phyloP scores from a whole-genome alignment of 2,888 invertebrate genomes.

The Apodemia hepburni region DNA sequence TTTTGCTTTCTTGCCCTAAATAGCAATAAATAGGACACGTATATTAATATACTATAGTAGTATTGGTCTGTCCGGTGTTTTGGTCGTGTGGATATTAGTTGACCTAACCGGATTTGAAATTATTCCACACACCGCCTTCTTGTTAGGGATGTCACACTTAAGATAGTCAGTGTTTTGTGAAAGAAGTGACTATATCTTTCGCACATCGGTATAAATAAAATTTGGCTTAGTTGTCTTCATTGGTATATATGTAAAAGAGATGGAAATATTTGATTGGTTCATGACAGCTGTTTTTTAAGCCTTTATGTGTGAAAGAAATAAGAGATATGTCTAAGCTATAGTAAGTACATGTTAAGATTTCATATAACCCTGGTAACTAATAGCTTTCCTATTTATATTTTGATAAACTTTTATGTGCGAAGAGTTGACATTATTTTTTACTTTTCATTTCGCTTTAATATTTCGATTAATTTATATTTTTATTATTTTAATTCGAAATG shows the following conservation, averaged over 20 bases:
- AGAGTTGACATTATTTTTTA: too few relatives aligned
- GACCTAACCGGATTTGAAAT: slow-evolving; percentile 14
- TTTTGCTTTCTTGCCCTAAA: background rate
- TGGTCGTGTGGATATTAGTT: slow-evolving; percentile 10
- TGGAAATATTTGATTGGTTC: background rate
- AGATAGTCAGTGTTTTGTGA: background rate
- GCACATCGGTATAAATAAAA: background rate
- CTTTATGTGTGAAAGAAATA: background rate
- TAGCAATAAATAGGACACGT: background rate
- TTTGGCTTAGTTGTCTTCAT: background rate
- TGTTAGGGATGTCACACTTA: slow-evolving; percentile 8
- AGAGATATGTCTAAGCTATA: background rate
- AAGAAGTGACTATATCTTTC: slow-evolving; percentile 4
- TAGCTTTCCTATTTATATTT: background rate
- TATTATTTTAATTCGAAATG: too few relatives aligned
- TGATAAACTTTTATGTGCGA: background rate
- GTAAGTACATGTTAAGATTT: background rate
- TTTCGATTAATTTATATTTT: too few relatives aligned
- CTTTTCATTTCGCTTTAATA: too few relatives aligned
- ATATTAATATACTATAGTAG: background rate
- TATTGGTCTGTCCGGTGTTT: slow-evolving; percentile 2
- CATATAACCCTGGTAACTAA: too few relatives aligned
- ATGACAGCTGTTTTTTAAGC: background rate
- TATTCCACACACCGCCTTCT: slow-evolving; percentile 14
- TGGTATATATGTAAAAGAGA: background rate